Evolutionary conservation across 2,113 vertebrate genomes (phyloP).

Genomic region (Ia io): DNA sequence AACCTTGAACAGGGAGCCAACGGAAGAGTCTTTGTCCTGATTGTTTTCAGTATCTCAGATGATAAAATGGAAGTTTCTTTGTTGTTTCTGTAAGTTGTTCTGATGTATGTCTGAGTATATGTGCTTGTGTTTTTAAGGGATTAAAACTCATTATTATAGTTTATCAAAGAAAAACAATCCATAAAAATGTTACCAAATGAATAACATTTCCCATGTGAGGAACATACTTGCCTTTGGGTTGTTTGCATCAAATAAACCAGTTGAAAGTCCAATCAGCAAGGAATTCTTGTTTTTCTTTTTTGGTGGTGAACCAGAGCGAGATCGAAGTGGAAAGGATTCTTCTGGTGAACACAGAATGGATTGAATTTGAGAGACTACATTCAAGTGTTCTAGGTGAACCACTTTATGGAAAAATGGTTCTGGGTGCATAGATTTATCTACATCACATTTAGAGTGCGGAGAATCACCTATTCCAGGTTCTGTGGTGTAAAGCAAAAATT

Average conservation of each 20-base stretch:
- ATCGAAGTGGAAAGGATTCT: constrained; percentile 87
- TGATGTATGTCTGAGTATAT: background rate
- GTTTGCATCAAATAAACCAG: constrained; percentile 95
- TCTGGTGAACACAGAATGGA: constrained; percentile 92
- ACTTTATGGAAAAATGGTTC: constrained; percentile 90
- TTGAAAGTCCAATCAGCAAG: constrained; percentile 94
- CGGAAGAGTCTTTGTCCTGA: background rate
- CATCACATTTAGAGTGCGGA: constrained; percentile 55
- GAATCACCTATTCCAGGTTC: constrained; percentile 71
- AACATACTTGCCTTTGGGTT: constrained; percentile 92
- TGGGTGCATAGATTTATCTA: constrained; percentile 62
- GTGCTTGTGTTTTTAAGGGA: background rate
- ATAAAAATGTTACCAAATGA: background rate
- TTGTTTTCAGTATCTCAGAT: background rate
- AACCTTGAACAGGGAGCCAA: background rate
- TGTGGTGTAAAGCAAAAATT: constrained; percentile 64
- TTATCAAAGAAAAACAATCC: constrained; percentile 18
- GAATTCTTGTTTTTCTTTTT: constrained; percentile 87
- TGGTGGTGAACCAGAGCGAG: constrained; percentile 91
- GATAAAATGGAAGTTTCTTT: background rate
- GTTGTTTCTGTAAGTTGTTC: background rate
- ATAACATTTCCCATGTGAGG: background rate
- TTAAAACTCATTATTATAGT: background rate
- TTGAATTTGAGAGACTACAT: constrained; percentile 82
- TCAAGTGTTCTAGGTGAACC: constrained; percentile 81